These are phyloP conservation scores for Stigmatopora nigra DNA, from an alignment of 2,113 vertebrate species.

Conservation along the genomic window DNA sequence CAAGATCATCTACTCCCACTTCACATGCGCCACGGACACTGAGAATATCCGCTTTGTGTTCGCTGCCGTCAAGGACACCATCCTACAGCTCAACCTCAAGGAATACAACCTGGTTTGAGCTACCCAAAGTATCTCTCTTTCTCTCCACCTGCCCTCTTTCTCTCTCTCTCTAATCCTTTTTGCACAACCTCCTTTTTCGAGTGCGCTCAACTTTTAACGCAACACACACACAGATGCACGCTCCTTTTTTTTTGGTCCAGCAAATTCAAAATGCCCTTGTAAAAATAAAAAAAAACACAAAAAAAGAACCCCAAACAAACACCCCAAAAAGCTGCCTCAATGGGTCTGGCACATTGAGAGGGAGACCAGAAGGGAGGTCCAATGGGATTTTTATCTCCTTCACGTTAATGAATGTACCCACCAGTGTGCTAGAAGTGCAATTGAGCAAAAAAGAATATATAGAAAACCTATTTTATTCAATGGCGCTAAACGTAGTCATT, in stretches of 20 bases:
- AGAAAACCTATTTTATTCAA: not conserved
- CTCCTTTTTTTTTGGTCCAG: slow-evolving; percentile 9
- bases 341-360: slow-evolving; percentile 16
- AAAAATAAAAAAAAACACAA: not conserved
- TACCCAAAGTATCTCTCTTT: no score
- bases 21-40: slow-evolving; percentile 98
- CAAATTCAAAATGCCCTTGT: slow-evolving; percentile 28
- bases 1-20: slow-evolving; percentile 99
- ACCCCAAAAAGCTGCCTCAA: slow-evolving; percentile 10
- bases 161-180: slow-evolving; percentile 16
- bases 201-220: slow-evolving; percentile 52
- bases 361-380: slow-evolving; percentile 27
- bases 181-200: slow-evolving; percentile 56
- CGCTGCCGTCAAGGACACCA: slow-evolving; percentile 98
- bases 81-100: slow-evolving; percentile 98
- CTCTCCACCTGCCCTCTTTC: not conserved
- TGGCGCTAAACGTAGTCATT: no score
- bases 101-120: slow-evolving; percentile 98
- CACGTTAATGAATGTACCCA: slow-evolving; percentile 68
- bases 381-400: slow-evolving; percentile 42
- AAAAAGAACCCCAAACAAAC: slow-evolving; percentile 10
- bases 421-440: slow-evolving; percentile 55
- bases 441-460: slow-evolving; percentile 25
- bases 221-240: slow-evolving; percentile 17
- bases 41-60: slow-evolving; percentile 99